Evolutionary conservation across 2,888 invertebrate genomes (phyloP).

Genomic region (Nymphalis c-album): DNA sequence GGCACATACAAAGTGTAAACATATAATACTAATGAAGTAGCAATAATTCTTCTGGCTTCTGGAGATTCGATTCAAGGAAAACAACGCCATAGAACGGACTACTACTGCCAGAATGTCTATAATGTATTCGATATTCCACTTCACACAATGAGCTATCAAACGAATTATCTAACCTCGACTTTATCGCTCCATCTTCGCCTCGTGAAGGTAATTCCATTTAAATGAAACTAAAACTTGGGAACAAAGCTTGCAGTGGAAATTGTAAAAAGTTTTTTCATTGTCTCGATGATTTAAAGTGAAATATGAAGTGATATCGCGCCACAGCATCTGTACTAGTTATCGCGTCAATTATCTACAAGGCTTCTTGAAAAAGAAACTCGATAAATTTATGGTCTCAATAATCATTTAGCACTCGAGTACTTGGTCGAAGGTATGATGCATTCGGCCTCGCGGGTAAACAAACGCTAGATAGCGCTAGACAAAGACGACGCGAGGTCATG

Average conservation of each 20-base stretch:
- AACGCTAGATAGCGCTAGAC: conserved; percentile 80
- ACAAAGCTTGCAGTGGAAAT: conserved; percentile 27
- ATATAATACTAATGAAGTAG: neutral
- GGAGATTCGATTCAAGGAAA: conserved; percentile 6
- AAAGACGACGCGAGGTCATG: conserved; percentile 81
- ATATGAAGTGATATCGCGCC: conserved; percentile 20
- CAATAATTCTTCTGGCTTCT: neutral
- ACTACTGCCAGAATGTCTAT: conserved; percentile 1
- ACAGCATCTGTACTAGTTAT: conserved; percentile 44
- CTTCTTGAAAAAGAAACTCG: conserved; percentile 51
- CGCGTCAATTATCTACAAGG: conserved; percentile 62
- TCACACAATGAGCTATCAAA: conserved; percentile 29
- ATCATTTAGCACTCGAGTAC: conserved; percentile 63
- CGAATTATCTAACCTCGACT: conserved; percentile 32
- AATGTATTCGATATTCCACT: conserved; percentile 22
- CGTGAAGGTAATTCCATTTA: conserved; percentile 27
- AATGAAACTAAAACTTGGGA: conserved; percentile 16
- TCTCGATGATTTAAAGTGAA: conserved; percentile 1
- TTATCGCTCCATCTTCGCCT: conserved; percentile 32
- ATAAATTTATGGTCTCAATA: conserved; percentile 56
- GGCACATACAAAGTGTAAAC: conserved; percentile 13
- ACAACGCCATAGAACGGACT: conserved; percentile 8
- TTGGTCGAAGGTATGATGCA: conserved; percentile 75
- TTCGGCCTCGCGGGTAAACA: conserved; percentile 79
- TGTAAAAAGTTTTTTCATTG: conserved; percentile 19